Percentiles rank a stretch among this genome's conserved stretches.
phyloP scores from a whole-genome alignment of 2,113 vertebrate species.

The Mesoclemmys tuberculata region DNA sequence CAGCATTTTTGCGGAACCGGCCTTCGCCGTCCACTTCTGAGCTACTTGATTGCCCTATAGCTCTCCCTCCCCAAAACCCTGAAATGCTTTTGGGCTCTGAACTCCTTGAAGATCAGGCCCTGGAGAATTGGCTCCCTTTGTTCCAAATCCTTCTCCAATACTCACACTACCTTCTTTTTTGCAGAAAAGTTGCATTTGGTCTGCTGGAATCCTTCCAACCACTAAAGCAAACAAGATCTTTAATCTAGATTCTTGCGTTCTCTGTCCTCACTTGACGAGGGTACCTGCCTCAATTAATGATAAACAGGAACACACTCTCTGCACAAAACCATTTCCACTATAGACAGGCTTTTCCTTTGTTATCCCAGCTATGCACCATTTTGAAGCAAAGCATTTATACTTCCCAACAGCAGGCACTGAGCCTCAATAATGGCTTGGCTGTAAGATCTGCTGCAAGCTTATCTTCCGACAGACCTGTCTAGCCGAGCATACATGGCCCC shows the following conservation, averaged over 20 bases:
- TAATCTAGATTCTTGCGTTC: not conserved
- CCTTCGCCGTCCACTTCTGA: not conserved
- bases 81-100: not conserved
- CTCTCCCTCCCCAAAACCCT: not conserved
- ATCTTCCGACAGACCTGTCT: not conserved
- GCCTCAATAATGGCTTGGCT: not conserved
- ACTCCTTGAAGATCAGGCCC: not conserved
- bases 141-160: not conserved
- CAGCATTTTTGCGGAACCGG: not conserved
- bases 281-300: not conserved
- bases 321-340: not conserved
- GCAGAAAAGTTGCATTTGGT: not conserved
- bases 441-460: not conserved
- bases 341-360: not conserved
- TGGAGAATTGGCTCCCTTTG: not conserved
- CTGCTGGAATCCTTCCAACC: not conserved
- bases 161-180: not conserved
- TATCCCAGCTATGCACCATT: not conserved
- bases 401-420: not conserved
- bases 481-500: no score
- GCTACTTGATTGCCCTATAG: not conserved
- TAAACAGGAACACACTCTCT: not conserved
- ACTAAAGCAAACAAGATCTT: not conserved
- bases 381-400: not conserved
- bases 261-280: not conserved